Evolutionary conservation across 2,888 invertebrate species (phyloP).

Genomic region (Stenurella melanura): DNA sequence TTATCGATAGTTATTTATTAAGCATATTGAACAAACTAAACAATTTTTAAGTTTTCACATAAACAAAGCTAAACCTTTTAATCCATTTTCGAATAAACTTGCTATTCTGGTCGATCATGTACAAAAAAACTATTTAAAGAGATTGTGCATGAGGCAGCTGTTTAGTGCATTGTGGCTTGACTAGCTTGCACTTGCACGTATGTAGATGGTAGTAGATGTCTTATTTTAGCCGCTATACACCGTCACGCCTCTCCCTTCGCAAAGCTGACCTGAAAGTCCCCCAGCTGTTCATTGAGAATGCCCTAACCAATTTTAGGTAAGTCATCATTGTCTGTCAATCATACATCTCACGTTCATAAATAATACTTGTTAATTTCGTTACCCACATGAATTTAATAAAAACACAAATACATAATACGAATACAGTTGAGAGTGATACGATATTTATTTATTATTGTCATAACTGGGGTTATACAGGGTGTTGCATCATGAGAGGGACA

Average conservation of each 20-base stretch:
- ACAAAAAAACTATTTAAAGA: not conserved
- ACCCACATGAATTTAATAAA: constrained; percentile 1
- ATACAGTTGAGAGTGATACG: too few species aligned
- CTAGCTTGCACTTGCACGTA: constrained; percentile 42
- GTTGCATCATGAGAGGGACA: too few species aligned
- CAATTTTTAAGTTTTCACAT: not conserved
- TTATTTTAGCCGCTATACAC: constrained; percentile 87
- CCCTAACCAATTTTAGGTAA: constrained; percentile 84
- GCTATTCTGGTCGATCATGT: not conserved
- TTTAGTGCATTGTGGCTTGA: constrained; percentile 43
- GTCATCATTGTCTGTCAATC: constrained; percentile 62
- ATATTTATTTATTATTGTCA: too few species aligned
- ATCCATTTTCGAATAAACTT: not conserved
- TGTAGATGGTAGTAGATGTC: constrained; percentile 64
- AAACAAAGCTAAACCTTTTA: too few species aligned
- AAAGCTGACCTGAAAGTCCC: constrained; percentile 87
- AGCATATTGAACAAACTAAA: not conserved
- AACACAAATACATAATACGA: too few species aligned
- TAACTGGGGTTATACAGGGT: too few species aligned
- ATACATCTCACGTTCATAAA: constrained; percentile 14
- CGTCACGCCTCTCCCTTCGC: constrained; percentile 87
- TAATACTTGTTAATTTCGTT: not conserved
- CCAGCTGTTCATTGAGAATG: constrained; percentile 86
- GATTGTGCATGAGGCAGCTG: constrained; percentile 46
- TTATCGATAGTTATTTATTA: not conserved